Conservation (phyloP, 1,140 invertebrate species). For the Psix sp. region DNA sequence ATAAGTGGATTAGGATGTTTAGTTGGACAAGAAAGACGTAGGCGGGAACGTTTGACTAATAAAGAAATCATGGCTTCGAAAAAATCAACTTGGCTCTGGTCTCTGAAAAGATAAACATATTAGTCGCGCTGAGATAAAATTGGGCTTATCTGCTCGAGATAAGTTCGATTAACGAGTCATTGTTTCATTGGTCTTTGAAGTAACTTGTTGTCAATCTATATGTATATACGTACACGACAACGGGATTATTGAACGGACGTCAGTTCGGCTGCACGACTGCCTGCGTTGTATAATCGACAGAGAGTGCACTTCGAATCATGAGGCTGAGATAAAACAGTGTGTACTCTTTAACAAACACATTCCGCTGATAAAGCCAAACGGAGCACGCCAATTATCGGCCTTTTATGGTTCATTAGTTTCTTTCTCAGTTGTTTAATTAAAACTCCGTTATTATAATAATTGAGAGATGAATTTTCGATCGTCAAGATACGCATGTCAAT, state of each 20-base stretch:
- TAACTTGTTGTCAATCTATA: constrained; percentile 34
- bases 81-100: not conserved
- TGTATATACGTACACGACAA: constrained; percentile 23
- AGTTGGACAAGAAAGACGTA: no score
- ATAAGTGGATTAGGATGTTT: no score
- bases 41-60: no score
- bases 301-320: constrained; percentile 14
- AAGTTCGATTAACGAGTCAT: constrained; percentile 42
- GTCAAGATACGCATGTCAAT: not conserved
- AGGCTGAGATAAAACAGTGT: constrained; percentile 19
- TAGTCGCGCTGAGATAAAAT: constrained; percentile 29
- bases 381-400: constrained; percentile 30
- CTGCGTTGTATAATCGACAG: constrained; percentile 46
- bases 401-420: constrained; percentile 45
- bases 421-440: constrained; percentile 45
- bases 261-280: constrained; percentile 45
- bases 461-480: constrained; percentile 22
- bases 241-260: constrained; percentile 51
- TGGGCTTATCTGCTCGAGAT: constrained; percentile 30
- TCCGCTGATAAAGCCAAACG: constrained; percentile 32
- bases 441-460: constrained; percentile 29
- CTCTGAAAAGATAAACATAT: constrained; percentile 7
- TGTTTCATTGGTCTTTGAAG: constrained; percentile 30
- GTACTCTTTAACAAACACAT: constrained; percentile 37
- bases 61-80: no score